Base-by-base conservation (phyloP, 2,113 vertebrate genomes). In the Alaudala cheleensis region DNA sequence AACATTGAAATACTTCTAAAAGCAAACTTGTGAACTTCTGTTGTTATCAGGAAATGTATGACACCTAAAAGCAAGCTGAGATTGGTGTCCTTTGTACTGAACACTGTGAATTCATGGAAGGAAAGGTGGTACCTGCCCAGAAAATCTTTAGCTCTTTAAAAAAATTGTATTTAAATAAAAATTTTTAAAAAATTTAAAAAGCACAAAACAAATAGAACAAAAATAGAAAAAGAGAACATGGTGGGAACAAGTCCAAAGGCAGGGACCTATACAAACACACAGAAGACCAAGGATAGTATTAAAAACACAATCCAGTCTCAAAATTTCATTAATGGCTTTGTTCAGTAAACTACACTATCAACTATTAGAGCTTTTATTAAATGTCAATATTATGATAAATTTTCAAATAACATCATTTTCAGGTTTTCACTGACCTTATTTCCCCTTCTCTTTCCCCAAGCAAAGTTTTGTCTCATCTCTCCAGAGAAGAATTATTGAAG, bases 191-290 rank as follows among this genome's bases (percentile, higher is more conserved):
- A 8, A 37, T 37, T 37, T 18, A 23, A 15, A 7, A 56, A 28
- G 0, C 3, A 33, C 5, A 10, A 12, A 56, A 20, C 4, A 54
- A 45, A 49, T 1, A 25, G 9, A 26, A 4, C 5, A 4, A 11
- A 73, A 86, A 51, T 6, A 42, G 19, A 74, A 20, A 61, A 47
- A 74, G 10, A 58, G 3, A 56, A 21, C 5, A 34, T 47, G 11
- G 31, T 50, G 10, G n/a, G 56, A 71, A 7, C 4, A 76, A 76
- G 11, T 44, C 16, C 18, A 76, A 65, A 79, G 20, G 6, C 12
- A 76, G 17, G 20, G 8, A 65, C 7, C 3, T 42, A 5, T 24
- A 58, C 11, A 78, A 81, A 17, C 3, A 50, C 26, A 49, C 5
- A 72, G 73, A 87, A 90, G 67, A 20, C 14, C n/a, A 86, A n/a